Evolutionary conservation across 1,140 invertebrate species (phyloP).

Genomic region (Pristionchus pacificus): DNA sequence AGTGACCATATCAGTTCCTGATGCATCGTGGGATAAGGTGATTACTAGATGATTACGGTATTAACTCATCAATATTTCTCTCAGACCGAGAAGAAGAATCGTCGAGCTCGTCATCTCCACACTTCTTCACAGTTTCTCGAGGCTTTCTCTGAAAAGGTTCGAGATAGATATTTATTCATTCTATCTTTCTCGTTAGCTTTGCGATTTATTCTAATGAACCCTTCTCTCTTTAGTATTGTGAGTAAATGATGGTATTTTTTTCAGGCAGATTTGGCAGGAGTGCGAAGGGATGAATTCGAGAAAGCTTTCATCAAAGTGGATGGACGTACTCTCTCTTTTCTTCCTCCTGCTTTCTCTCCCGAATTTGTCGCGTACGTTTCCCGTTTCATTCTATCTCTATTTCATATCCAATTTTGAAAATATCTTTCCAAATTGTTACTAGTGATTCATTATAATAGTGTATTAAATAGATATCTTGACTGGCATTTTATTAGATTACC

Average conservation of each 20-base stretch:
- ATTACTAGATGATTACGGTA: no score
- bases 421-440: no score
- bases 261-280: not conserved
- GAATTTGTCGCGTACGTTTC: not conserved
- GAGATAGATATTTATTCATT: not conserved
- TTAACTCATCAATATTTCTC: not conserved
- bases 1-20: not conserved
- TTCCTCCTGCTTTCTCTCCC: not conserved
- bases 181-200: not conserved
- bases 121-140: not conserved
- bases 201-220: not conserved
- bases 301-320: not conserved
- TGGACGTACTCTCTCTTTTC: not conserved
- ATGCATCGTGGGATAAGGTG: conserved; percentile 1
- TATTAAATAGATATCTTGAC: no score
- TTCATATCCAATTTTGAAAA: no score
- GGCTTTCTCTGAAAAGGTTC: not conserved
- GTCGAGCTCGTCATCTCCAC: not conserved
- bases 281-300: not conserved
- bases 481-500: no score
- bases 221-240: no score
- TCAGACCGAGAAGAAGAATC: not conserved
- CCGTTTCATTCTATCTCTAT: no score
- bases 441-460: no score
- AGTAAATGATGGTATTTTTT: not conserved